A percentile compares a stretch with the other conserved stretches of the same genome.
These are phyloP conservation scores for Toxotes chatareus DNA, from an alignment of 2,113 vertebrate species.

Conservation along the genomic window DNA sequence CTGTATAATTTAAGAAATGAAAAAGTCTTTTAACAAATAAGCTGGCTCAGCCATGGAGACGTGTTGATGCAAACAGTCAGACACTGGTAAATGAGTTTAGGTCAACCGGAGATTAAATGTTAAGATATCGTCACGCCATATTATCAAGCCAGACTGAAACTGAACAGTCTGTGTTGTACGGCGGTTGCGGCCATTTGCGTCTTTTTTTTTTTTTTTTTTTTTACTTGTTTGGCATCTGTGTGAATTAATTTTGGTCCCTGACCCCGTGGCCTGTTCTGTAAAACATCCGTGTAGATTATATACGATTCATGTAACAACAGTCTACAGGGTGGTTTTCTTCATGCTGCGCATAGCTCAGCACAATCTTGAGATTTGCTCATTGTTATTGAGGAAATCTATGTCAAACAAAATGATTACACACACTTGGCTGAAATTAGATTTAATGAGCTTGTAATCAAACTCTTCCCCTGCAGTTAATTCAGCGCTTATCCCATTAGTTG, in stretches of 20 bases:
- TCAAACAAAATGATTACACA: conserved; percentile 36
- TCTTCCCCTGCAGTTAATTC: conserved; percentile 36
- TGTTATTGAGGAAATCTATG: conserved; percentile 22
- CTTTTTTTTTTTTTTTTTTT: too few relatives aligned
- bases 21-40: neutral
- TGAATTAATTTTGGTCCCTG: too few relatives aligned
- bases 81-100: neutral
- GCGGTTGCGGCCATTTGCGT: too few relatives aligned
- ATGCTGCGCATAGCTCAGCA: neutral
- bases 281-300: too few relatives aligned
- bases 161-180: too few relatives aligned
- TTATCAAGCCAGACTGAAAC: too few relatives aligned
- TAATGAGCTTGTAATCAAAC: conserved; percentile 56
- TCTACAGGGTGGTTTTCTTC: neutral
- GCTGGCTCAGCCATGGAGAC: neutral
- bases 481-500: conserved; percentile 33
- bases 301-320: neutral
- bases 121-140: neutral
- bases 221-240: too few relatives aligned
- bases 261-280: too few relatives aligned
- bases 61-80: neutral
- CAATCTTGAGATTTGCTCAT: neutral
- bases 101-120: neutral
- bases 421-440: conserved; percentile 27
- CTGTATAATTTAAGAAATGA: neutral